Conservation (phyloP, 1,140 invertebrate species). For the Pseudomyrmex concolor region DNA sequence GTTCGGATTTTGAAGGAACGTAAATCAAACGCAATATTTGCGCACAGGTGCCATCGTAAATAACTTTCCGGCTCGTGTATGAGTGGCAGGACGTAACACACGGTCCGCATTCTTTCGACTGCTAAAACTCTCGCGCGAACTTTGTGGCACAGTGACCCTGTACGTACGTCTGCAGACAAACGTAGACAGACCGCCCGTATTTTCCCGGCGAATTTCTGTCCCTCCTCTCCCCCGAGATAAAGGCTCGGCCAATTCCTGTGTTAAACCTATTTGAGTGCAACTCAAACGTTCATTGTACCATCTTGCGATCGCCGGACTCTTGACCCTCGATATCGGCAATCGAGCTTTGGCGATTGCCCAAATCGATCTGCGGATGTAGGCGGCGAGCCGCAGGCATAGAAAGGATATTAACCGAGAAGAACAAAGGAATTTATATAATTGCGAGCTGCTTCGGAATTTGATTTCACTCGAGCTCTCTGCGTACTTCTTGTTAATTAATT, state of each 20-base stretch:
- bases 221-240: neutral
- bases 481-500: neutral
- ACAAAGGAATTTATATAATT: constrained; percentile 37
- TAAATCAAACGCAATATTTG: constrained; percentile 16
- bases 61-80: constrained; percentile 12
- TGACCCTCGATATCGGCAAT: constrained; percentile 72
- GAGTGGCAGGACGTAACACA: neutral
- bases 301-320: constrained; percentile 56
- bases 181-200: neutral
- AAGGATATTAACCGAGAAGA: constrained; percentile 58
- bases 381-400: constrained; percentile 54
- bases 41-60: constrained; percentile 7
- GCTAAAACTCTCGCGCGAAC: constrained; percentile 2
- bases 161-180: constrained; percentile 4
- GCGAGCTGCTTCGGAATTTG: neutral
- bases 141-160: constrained; percentile 23
- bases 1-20: neutral
- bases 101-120: constrained; percentile 3
- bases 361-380: constrained; percentile 70
- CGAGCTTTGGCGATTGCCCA: constrained; percentile 74
- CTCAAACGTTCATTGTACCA: constrained; percentile 33
- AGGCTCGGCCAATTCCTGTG: neutral
- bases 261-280: constrained; percentile 12
- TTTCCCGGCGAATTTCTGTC: neutral
- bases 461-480: constrained; percentile 5